These are phyloP conservation scores for Tineola bisselliella DNA, from an alignment of 2,888 invertebrate species.

Conservation along the genomic window DNA sequence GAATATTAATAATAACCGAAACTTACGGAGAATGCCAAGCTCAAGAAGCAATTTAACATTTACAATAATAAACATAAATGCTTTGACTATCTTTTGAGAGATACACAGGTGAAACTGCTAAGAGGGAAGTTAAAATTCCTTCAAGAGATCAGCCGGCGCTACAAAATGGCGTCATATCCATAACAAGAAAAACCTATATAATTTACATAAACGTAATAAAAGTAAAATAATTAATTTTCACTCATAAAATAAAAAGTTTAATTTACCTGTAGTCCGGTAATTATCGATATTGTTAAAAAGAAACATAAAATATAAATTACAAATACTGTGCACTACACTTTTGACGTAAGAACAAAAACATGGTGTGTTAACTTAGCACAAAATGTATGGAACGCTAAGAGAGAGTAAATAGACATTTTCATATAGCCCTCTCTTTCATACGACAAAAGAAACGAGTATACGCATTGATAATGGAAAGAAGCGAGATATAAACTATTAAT, in stretches of 20 bases:
- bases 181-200: conserved; percentile 45
- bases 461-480: no score
- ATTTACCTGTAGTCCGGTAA: background rate
- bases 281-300: conserved; percentile 30
- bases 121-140: background rate
- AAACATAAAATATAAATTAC: background rate
- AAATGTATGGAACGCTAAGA: no score
- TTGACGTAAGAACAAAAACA: conserved; percentile 52
- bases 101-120: background rate
- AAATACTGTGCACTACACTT: conserved; percentile 47
- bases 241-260: background rate
- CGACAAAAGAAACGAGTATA: no score
- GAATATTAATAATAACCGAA: background rate
- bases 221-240: background rate
- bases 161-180: conserved; percentile 66
- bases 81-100: background rate
- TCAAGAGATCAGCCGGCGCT: conserved; percentile 60
- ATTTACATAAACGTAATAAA: background rate
- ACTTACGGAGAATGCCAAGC: no score
- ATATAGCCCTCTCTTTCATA: no score
- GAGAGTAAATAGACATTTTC: background rate
- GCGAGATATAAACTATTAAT: no score
- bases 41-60: background rate
- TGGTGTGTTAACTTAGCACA: background rate
- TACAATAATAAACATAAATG: background rate